These are phyloP conservation scores for Mirounga angustirostris DNA, from an alignment of 2,113 vertebrate species.

Conservation along the genomic window DNA sequence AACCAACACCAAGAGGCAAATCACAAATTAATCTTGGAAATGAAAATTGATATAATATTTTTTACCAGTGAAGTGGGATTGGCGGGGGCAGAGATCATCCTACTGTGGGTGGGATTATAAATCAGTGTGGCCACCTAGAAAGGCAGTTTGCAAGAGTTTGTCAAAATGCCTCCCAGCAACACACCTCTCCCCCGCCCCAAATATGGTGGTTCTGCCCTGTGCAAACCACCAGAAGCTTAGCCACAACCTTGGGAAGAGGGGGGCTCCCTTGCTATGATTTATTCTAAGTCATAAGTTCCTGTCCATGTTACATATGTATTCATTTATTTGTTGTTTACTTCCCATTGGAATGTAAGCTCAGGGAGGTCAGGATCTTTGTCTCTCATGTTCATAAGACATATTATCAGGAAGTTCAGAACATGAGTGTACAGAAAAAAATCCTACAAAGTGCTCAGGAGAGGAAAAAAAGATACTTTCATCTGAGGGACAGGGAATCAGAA, in stretches of 20 bases:
- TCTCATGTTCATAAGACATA: not conserved
- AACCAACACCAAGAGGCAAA: not conserved
- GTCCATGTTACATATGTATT: not conserved
- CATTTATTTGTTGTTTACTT: not conserved
- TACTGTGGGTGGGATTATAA: not conserved
- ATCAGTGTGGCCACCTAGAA: not conserved
- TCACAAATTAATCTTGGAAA: not conserved
- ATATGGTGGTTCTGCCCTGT: not conserved
- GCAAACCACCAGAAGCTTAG: not conserved
- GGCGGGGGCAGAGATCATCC: not conserved
- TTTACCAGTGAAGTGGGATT: not conserved
- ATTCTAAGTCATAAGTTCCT: not conserved
- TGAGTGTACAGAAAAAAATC: not conserved
- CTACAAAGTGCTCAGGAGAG: not conserved
- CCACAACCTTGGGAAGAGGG: not conserved
- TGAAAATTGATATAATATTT: not conserved
- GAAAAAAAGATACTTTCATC: not conserved
- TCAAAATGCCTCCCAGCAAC: not conserved
- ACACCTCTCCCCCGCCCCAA: no score
- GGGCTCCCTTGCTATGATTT: not conserved
- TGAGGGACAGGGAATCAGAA: not conserved
- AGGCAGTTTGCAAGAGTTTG: not conserved
- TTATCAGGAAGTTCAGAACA: not conserved
- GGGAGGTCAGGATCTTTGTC: not conserved
- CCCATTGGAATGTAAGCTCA: not conserved